Evolutionary conservation across 2,113 vertebrate species (phyloP).

Genomic region (Mobula birostris): DNA sequence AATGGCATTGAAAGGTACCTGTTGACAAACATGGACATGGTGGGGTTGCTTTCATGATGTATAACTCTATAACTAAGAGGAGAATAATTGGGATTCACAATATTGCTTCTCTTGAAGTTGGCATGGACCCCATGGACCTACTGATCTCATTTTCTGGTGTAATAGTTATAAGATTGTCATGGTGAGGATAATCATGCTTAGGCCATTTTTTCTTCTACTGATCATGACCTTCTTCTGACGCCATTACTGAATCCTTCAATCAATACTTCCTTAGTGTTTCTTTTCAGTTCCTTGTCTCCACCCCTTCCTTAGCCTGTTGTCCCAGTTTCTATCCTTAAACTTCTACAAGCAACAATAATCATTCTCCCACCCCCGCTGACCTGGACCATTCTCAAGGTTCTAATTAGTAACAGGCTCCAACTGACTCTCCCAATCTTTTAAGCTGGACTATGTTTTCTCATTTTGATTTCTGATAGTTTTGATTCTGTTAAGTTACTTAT

Average conservation of each 20-base stretch:
- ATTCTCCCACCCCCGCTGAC: not conserved
- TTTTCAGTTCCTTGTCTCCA: not conserved
- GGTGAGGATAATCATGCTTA: not conserved
- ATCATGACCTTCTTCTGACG: not conserved
- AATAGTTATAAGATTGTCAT: too few relatives aligned
- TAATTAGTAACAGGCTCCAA: not conserved
- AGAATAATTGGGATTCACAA: too few relatives aligned
- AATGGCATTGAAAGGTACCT: too few relatives aligned
- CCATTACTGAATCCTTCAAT: not conserved
- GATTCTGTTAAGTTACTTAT: not conserved
- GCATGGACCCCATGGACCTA: too few relatives aligned
- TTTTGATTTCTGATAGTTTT: not conserved
- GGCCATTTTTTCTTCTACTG: not conserved
- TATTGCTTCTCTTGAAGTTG: too few relatives aligned
- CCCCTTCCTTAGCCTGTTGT: not conserved
- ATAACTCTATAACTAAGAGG: too few relatives aligned
- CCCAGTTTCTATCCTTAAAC: not conserved
- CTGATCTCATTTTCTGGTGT: too few relatives aligned
- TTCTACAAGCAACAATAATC: not conserved
- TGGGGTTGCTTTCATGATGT: too few relatives aligned
- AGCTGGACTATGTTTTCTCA: not conserved
- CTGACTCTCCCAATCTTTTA: not conserved
- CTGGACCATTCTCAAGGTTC: not conserved
- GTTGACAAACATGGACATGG: too few relatives aligned
- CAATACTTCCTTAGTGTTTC: not conserved